phyloP scores from a whole-genome alignment of 2,113 vertebrate genomes.

The Eolophus roseicapilla region DNA sequence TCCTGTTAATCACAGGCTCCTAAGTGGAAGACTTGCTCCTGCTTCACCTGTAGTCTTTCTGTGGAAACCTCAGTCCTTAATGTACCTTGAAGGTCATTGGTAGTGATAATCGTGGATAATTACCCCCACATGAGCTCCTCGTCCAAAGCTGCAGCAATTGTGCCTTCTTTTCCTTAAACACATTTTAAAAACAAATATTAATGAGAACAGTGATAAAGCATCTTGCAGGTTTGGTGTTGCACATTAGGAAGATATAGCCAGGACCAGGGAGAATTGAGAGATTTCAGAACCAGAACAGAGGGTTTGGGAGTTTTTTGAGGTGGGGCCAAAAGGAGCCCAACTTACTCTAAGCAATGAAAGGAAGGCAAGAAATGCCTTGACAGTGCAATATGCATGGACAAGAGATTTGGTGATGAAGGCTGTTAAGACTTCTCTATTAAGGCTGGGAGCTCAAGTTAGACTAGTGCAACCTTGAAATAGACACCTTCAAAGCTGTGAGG shows the following conservation, averaged over 20 bases:
- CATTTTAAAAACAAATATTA: neutral
- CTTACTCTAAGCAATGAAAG: neutral
- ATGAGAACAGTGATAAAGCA: neutral
- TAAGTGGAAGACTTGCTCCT: accelerated
- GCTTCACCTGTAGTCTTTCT: neutral
- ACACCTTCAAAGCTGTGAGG: neutral
- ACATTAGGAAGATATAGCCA: neutral
- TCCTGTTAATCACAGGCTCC: neutral
- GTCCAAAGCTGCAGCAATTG: neutral
- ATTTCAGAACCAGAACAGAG: neutral
- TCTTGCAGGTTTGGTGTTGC: neutral
- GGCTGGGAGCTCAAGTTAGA: neutral
- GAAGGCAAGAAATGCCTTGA: neutral
- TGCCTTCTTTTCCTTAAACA: neutral
- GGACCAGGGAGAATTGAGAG: neutral
- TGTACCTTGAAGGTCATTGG: neutral
- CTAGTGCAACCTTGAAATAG: neutral
- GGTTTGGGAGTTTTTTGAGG: neutral
- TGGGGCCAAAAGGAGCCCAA: neutral
- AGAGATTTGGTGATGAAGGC: neutral
- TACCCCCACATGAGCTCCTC: neutral
- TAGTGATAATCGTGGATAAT: neutral
- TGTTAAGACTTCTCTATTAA: neutral
- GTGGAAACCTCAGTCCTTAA: neutral
- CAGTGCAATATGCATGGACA: neutral